Evolutionary conservation across 1,140 invertebrate species (phyloP), one percentile per base, ranked within the genome.

Genomic region (Himalopsyche phryganea): DNA sequence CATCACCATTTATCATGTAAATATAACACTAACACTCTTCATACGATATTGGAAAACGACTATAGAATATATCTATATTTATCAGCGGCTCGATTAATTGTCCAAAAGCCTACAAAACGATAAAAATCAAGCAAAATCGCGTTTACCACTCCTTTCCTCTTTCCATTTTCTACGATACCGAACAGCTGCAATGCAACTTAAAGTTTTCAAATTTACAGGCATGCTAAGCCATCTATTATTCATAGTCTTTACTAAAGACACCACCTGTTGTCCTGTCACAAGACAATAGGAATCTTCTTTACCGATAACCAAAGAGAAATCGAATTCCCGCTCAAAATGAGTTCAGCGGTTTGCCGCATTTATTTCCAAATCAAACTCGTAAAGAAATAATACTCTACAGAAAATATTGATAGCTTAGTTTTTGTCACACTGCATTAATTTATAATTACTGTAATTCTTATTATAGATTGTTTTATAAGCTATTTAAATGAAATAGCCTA

Each of bases 141-240:
- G 46, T 35, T 56, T 46, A 56, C 54, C 54, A 56, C 54, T 56
- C 54, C 54, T 56, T 49, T 48, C 49, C 46, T 56, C 54, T 56
- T 49, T 49, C 45, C 45, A 50, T 48, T 56, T 49, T 44, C 33
- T 44, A 50, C 54, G 46, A 56, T 20, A 44, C 13, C 46, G 53
- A 54, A 54, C 53, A 49, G 53, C 53, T 56, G 53, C 53, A 56
- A 19, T 46, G 18, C 10, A 38, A 38, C n/a, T 23, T 33, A 19
- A 19, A 18, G 35, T 41, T 54, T 54, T 54, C 52, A 35, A 45
- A 54, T 38, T 54, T 45, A n/a, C 10, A 54, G 53, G 53, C 53
- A 41, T 18, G 53, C 18, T 35, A 13, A 33, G 53, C 45, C 53
- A 56, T 56, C 53, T 56, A 49, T 56, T 56, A 56, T 48, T 49